Percentiles rank a stretch among this genome's conserved stretches.
These are phyloP conservation scores for Zoanthus solanderi DNA, from an alignment of 92 coral and sea anemone genomes.

Conservation along the genomic window DNA sequence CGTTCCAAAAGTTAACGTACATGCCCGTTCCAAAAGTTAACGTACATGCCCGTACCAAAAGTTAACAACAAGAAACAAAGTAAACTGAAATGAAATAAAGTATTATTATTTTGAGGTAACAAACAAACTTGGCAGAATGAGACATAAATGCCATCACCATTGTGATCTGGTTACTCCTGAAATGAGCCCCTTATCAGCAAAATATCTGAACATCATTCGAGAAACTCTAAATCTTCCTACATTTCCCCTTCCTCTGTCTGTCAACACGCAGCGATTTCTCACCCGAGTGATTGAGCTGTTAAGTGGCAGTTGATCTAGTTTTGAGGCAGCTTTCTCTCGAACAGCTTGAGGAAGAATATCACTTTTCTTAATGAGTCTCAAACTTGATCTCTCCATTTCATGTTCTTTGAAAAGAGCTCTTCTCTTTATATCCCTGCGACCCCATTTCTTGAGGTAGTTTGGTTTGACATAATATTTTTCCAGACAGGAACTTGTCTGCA, in stretches of 20 bases:
- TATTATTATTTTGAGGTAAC: too few relatives aligned
- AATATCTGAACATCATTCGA: conserved; percentile 93
- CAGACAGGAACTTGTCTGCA: conserved; percentile 72
- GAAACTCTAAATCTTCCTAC: conserved; percentile 94
- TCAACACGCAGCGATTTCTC: conserved; percentile 95
- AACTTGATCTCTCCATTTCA: conserved; percentile 87
- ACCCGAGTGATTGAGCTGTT: conserved; percentile 91
- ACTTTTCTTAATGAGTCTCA: conserved; percentile 90
- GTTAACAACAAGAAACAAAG: too few relatives aligned
- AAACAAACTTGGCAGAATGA: not conserved
- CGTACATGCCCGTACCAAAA: too few relatives aligned
- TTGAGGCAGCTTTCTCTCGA: conserved; percentile 91
- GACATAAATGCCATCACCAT: conserved; percentile 68
- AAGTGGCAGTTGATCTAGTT: conserved; percentile 81
- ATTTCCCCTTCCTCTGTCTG: conserved; percentile 95
- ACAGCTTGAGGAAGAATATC: conserved; percentile 93
- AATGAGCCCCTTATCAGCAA: conserved; percentile 92
- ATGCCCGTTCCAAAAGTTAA: too few relatives aligned
- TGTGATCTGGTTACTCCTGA: conserved; percentile 93
- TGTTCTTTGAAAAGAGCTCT: conserved; percentile 82
- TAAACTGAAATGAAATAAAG: too few relatives aligned
- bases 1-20: too few relatives aligned
- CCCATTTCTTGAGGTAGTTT: conserved; percentile 97
- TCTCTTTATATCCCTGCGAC: conserved; percentile 91
- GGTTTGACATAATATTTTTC: conserved; percentile 91